Evolutionary conservation across 2,888 invertebrate genomes (phyloP), one percentile per base, ranked within the genome.

Genomic region (Cordilura impudica): DNA sequence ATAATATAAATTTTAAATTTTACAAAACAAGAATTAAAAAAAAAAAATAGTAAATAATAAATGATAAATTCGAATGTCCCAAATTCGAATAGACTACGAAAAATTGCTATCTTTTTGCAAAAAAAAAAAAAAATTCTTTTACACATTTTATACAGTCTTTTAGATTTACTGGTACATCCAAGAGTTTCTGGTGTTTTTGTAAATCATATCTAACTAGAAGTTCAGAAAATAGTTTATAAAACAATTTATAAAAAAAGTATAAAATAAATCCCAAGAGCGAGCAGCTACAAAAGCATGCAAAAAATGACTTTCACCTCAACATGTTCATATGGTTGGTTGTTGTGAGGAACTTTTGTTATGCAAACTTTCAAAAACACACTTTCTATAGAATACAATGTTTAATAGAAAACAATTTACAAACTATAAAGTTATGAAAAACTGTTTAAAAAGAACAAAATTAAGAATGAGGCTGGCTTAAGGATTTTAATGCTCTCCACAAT

Each of bases 161-260:
- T n/a, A n/a, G n/a, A n/a, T n/a, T n/a, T n/a, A n/a, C n/a, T n/a
- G n/a, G n/a, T 35, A 39, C 35, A 39, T 12, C 35, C 12, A 14
- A n/a, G n/a, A 39, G 3, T n/a, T 39, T 39, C 12, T 49, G n/a
- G 8, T 19, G 2, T 19, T n/a, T 23, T 49, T 18, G 4, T 12
- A 14, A 45, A 49, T 19, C 23, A 23, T 18, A 8, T 10, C 49
- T 49, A 12, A 12, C n/a, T 12, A 39, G 4, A n/a, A 39, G 35
- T n/a, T 12, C 12, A 39, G 35, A 35, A 35, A 35, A 54, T 31
- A 54, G 16, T 56, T 19, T 31, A 58, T 58, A 58, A 58, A 58
- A 58, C 56, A 58, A 58, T 58, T 58, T 58, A 58, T 12, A 35
- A 35, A 58, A n/a, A n/a, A n/a, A n/a, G n/a, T 58, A 12, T 58